Conservation (phyloP, 2,888 invertebrate species). For the Sarcophaga variegata region DNA sequence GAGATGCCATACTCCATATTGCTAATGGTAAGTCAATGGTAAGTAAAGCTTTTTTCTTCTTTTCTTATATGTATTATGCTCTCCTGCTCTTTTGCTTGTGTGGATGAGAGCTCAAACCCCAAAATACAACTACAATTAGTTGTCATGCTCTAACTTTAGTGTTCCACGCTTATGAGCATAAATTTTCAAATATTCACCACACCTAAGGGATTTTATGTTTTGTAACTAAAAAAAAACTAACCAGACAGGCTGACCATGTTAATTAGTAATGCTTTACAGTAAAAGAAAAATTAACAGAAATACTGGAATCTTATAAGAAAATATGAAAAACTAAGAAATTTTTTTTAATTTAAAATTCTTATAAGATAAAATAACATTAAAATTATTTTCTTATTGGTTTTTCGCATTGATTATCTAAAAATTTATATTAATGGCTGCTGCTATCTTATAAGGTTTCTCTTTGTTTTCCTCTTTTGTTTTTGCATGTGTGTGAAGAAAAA, state of each 20-base stretch:
- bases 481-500: not conserved
- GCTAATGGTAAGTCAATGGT: constrained; percentile 30
- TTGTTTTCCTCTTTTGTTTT: too few relatives aligned
- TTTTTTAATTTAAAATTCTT: constrained; percentile 11
- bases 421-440: too few relatives aligned
- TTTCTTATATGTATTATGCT: not conserved
- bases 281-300: too few relatives aligned
- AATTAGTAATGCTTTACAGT: too few relatives aligned
- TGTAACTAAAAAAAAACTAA: too few relatives aligned
- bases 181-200: constrained; percentile 40
- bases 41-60: constrained; percentile 24
- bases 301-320: too few relatives aligned
- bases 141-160: constrained; percentile 56
- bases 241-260: too few relatives aligned
- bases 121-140: constrained; percentile 17
- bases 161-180: not conserved
- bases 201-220: not conserved
- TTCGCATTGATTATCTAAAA: too few relatives aligned
- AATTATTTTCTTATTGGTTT: too few relatives aligned
- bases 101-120: not conserved
- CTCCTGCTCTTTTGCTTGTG: constrained; percentile 32
- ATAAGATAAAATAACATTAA: not conserved
- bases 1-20: constrained; percentile 44
- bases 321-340: not conserved
- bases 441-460: too few relatives aligned